Percentiles rank a stretch among this genome's conserved stretches.
Evolutionary conservation across 2,888 invertebrate species (phyloP).

Genomic region (Gonocerus acuteangulatus): DNA sequence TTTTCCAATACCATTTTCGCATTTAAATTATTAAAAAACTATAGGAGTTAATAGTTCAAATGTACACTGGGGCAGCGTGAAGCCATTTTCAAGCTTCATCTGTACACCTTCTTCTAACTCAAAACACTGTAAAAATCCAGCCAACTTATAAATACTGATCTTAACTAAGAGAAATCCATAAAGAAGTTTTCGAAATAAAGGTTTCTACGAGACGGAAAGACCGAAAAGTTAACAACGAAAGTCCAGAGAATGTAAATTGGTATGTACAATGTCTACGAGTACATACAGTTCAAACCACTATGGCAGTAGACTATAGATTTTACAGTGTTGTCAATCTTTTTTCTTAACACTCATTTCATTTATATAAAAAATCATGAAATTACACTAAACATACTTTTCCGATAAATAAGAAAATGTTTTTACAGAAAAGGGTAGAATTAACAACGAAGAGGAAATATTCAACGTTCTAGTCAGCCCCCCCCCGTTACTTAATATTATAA

Average conservation of each 20-base stretch:
- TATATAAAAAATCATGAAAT: neutral
- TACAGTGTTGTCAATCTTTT: conserved; percentile 30
- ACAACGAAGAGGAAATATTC: no score
- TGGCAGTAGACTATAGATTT: conserved; percentile 32
- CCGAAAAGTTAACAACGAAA: conserved; percentile 16
- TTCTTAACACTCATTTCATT: neutral
- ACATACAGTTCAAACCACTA: conserved; percentile 29
- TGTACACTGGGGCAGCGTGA: conserved; percentile 30
- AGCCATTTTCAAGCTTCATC: conserved; percentile 37
- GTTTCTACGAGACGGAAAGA: conserved; percentile 1
- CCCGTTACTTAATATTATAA: no score
- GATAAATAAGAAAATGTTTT: no score
- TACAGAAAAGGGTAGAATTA: no score
- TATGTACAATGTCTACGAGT: conserved; percentile 25
- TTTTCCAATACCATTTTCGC: conserved; percentile 39
- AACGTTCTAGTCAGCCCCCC: no score
- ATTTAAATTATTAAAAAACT: conserved; percentile 18
- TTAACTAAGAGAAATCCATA: conserved; percentile 21
- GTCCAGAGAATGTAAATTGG: conserved; percentile 24
- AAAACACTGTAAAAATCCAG: neutral
- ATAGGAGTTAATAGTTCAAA: conserved; percentile 28
- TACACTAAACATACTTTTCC: no score
- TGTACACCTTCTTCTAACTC: conserved; percentile 14
- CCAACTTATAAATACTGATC: neutral
- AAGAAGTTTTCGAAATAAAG: conserved; percentile 1